These are phyloP conservation scores for Etheostoma nigrum DNA, from an alignment of 2,797 vertebrate species.

Conservation along the genomic window DNA sequence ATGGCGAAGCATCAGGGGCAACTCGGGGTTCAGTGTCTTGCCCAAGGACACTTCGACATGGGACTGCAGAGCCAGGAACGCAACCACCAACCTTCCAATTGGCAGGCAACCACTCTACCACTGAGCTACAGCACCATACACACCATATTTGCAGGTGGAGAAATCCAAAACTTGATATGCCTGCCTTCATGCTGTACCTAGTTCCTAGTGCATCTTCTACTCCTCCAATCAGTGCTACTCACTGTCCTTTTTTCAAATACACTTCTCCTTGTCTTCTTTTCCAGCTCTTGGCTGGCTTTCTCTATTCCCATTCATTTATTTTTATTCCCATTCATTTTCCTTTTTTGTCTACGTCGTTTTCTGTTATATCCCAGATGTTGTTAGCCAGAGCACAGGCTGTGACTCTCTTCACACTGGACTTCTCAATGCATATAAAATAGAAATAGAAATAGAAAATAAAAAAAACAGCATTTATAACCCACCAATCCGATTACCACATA, in stretches of 20 bases:
- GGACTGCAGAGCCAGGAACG: too few species aligned
- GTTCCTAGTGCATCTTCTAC: background rate
- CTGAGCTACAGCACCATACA: background rate
- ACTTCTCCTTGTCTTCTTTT: background rate
- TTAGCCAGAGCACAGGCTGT: constrained; percentile 26
- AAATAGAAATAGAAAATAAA: too few species aligned
- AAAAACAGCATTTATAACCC: constrained; percentile 50
- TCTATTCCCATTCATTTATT: background rate
- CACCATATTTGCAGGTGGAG: background rate
- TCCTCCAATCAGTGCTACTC: background rate
- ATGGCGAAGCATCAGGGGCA: too few species aligned
- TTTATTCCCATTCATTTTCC: background rate
- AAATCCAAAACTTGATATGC: background rate
- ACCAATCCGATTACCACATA: constrained; percentile 74
- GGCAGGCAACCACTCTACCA: too few species aligned
- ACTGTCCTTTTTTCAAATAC: background rate
- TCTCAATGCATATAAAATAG: constrained; percentile 44
- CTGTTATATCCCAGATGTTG: constrained; percentile 37
- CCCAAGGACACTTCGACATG: too few species aligned
- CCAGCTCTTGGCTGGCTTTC: background rate
- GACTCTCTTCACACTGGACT: constrained; percentile 24
- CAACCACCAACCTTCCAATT: too few species aligned
- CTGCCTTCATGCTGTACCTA: background rate
- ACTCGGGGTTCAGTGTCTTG: too few species aligned
- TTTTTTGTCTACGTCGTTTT: background rate